These are phyloP conservation scores for Distichodus sexfasciatus DNA, from an alignment of 2,797 vertebrate species.

Conservation along the genomic window DNA sequence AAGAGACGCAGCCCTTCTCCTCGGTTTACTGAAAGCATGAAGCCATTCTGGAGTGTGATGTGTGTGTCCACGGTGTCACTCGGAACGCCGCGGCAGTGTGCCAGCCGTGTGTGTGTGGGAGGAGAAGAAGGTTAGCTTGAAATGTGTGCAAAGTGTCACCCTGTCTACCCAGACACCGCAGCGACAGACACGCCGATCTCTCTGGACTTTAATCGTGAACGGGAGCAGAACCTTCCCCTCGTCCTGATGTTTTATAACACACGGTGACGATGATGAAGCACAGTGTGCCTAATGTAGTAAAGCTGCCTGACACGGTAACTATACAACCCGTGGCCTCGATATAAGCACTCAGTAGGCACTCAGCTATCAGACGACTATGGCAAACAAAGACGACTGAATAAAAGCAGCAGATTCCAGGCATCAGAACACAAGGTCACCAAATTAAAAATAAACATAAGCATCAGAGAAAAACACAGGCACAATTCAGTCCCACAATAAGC, in stretches of 20 bases:
- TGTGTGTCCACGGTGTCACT: neutral
- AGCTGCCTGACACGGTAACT: neutral
- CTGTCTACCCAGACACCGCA: neutral
- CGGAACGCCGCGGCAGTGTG: neutral
- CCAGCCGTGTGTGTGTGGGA: conserved; percentile 2
- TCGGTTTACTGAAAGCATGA: neutral
- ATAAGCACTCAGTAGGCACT: neutral
- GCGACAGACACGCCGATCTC: neutral
- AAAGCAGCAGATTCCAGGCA: neutral
- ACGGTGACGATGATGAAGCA: neutral
- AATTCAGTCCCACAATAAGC: conserved; percentile 32
- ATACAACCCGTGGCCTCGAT: neutral
- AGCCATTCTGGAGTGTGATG: neutral
- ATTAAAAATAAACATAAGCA: neutral
- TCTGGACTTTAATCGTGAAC: neutral
- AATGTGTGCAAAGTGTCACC: neutral
- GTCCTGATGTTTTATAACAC: too few species aligned
- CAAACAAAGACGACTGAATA: neutral
- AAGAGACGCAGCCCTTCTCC: neutral
- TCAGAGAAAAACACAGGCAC: conserved; percentile 19
- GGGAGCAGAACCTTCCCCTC: neutral
- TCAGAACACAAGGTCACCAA: conserved; percentile 16
- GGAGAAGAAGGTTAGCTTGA: neutral
- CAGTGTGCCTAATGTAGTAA: neutral
- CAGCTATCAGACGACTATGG: neutral